Evolutionary conservation across 1,140 invertebrate species (phyloP).

Genomic region (Drosophila subpulchrella): DNA sequence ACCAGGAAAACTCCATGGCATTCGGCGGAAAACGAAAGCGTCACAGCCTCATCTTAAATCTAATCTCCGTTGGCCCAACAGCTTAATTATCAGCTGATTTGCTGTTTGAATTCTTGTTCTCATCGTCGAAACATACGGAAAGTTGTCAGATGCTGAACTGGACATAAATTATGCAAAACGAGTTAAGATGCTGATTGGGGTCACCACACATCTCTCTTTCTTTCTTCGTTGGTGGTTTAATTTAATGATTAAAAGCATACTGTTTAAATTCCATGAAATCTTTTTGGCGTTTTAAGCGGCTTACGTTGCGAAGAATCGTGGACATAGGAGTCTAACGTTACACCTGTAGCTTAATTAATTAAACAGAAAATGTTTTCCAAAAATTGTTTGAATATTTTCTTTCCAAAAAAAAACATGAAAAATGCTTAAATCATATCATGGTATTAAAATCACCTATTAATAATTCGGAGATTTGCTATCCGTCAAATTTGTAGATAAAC

Average conservation of each 20-base stretch:
- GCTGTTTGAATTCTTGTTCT: slow-evolving; percentile 40
- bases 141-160: slow-evolving; percentile 31
- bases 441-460: too few relatives aligned
- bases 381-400: too few relatives aligned
- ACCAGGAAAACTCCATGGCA: slow-evolving; percentile 62
- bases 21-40: slow-evolving; percentile 72
- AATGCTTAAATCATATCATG: too few relatives aligned
- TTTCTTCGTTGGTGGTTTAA: slow-evolving; percentile 36
- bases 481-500: too few relatives aligned
- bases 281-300: slow-evolving; percentile 2
- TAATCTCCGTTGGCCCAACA: slow-evolving; percentile 26
- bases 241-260: slow-evolving; percentile 35
- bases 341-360: not conserved
- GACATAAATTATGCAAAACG: slow-evolving; percentile 72
- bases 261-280: slow-evolving; percentile 24
- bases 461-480: too few relatives aligned
- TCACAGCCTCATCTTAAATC: slow-evolving; percentile 21
- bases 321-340: not conserved
- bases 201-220: slow-evolving; percentile 29
- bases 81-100: slow-evolving; percentile 34
- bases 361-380: too few relatives aligned
- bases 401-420: too few relatives aligned
- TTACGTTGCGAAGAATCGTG: not conserved
- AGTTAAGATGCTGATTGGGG: slow-evolving; percentile 62
- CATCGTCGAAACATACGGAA: slow-evolving; percentile 27